A percentile compares a stretch with the other conserved stretches of the same genome.
These are phyloP conservation scores for Ips typographus DNA, from an alignment of 1,140 invertebrate genomes.

Conservation along the genomic window DNA sequence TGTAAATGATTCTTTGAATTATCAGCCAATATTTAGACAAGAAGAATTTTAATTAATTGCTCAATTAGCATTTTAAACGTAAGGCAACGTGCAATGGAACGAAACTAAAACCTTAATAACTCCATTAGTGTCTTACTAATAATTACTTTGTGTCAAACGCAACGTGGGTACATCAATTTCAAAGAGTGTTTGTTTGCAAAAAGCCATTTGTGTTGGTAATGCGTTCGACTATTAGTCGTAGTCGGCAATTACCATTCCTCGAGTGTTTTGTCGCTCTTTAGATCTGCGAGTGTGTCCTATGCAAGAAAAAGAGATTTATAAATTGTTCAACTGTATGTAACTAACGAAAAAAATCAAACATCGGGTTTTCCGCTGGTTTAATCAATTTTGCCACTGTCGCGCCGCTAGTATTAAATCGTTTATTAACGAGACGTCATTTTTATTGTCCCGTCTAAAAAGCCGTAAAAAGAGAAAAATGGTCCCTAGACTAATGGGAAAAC, in stretches of 20 bases:
- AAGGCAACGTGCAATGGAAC: neutral
- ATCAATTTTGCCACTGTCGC: neutral
- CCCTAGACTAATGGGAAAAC: conserved; percentile 8
- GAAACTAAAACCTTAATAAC: conserved; percentile 2
- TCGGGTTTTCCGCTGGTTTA: neutral
- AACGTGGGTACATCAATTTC: neutral
- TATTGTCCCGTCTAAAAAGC: neutral
- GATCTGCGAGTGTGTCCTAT: neutral
- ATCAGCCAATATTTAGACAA: neutral
- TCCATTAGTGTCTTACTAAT: conserved; percentile 2
- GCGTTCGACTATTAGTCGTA: neutral
- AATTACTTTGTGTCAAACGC: neutral
- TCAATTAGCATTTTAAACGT: conserved; percentile 3
- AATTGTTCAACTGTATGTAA: neutral
- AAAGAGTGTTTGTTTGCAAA: neutral
- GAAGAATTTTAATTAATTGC: conserved; percentile 1
- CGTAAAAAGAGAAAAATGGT: conserved; percentile 5
- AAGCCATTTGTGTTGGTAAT: neutral
- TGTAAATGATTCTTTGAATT: neutral
- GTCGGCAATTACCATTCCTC: neutral
- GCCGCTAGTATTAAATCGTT: neutral
- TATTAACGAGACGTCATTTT: neutral
- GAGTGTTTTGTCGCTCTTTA: neutral
- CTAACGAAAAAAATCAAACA: neutral
- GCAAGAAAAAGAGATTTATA: neutral